Evolutionary conservation across 2,113 vertebrate species (phyloP).

Genomic region (Neodontobutis hainanensis): DNA sequence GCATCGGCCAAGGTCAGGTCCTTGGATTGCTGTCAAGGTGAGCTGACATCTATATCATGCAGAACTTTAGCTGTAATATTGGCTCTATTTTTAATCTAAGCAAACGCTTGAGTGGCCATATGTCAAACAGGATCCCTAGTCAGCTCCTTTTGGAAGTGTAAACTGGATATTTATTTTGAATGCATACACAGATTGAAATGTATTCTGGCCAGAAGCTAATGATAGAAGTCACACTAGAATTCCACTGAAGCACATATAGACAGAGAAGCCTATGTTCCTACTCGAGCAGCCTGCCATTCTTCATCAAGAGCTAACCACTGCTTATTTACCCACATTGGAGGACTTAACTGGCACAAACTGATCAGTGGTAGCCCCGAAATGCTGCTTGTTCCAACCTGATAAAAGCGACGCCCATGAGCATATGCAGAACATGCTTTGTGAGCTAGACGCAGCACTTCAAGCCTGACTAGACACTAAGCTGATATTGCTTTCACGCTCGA

Average conservation of each 20-base stretch:
- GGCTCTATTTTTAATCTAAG: constrained; percentile 19
- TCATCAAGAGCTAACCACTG: constrained; percentile 68
- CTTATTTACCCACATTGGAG: constrained; percentile 69
- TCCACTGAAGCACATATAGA: constrained; percentile 41
- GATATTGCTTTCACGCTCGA: constrained; percentile 82
- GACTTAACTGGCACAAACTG: constrained; percentile 61
- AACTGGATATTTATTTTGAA: constrained; percentile 13
- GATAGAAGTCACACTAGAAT: constrained; percentile 38
- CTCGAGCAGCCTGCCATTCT: constrained; percentile 63
- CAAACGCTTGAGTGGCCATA: not conserved
- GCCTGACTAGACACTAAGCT: constrained; percentile 80
- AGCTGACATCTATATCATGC: constrained; percentile 55
- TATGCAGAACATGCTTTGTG: constrained; percentile 78
- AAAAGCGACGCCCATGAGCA: constrained; percentile 69
- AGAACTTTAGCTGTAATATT: constrained; percentile 18
- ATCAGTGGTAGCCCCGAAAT: constrained; percentile 68
- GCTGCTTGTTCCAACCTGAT: constrained; percentile 74
- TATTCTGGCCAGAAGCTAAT: constrained; percentile 29
- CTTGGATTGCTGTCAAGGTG: constrained; percentile 55
- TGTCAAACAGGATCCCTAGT: not conserved
- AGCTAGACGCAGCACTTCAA: constrained; percentile 69
- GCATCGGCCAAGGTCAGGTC: constrained; percentile 33
- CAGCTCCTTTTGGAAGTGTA: not conserved
- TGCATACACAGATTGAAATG: constrained; percentile 30
- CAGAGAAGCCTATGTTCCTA: constrained; percentile 19